A percentile compares a stretch with the other conserved stretches of the same genome.
These are phyloP conservation scores for Macrophya alboannulata DNA, from an alignment of 2,888 invertebrate genomes.

Conservation along the genomic window DNA sequence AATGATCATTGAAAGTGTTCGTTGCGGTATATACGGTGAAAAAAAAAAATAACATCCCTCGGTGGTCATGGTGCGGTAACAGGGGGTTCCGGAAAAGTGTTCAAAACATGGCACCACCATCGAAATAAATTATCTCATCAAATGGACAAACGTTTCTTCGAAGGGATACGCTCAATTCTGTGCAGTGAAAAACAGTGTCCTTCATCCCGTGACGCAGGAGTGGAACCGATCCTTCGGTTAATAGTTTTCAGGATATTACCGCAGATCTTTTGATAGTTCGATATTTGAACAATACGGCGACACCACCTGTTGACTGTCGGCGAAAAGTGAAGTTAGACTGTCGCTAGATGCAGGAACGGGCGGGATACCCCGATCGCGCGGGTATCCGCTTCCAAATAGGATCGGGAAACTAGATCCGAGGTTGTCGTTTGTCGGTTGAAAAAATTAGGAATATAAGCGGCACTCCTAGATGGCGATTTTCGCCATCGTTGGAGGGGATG, in stretches of 20 bases:
- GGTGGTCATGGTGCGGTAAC: constrained; percentile 19
- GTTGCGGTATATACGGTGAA: neutral
- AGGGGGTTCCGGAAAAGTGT: neutral
- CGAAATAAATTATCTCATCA: neutral
- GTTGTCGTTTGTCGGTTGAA: neutral
- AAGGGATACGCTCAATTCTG: neutral
- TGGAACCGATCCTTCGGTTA: neutral
- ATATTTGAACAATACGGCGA: neutral
- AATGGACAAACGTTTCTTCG: neutral
- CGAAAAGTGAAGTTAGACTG: constrained; percentile 6
- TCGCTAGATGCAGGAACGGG: constrained; percentile 14
- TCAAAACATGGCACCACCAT: neutral
- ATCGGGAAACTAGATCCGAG: neutral
- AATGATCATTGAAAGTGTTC: constrained; percentile 1
- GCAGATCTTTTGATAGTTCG: neutral
- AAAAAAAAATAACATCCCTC: neutral
- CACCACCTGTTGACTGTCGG: constrained; percentile 16
- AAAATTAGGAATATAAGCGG: neutral
- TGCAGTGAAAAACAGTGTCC: neutral
- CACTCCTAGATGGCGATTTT: neutral
- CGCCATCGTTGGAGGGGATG: neutral
- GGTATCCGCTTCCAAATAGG: neutral
- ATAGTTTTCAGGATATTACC: neutral
- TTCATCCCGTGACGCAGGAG: neutral
- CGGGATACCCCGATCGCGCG: neutral